Base-by-base conservation (phyloP, 2,113 vertebrate species). In the Leptobrachium ailaonicum region DNA sequence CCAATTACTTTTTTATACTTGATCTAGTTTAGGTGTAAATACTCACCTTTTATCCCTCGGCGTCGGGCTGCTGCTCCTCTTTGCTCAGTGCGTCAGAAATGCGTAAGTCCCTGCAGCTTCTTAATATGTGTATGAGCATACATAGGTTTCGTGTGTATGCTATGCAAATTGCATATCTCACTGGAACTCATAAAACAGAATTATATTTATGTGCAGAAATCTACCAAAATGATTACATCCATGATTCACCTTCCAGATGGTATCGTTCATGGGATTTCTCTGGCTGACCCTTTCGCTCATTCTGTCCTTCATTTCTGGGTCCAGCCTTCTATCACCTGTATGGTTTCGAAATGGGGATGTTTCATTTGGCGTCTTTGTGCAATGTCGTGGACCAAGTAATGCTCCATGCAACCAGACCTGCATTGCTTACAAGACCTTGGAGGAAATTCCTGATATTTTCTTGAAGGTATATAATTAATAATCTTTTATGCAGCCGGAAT, bases 201-300 rank as follows among this genome's bases (percentile, higher is more conserved):
- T 32, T 32, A 32, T 32, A 32, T 32, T 32, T 32, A 32, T 32
- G 20, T 32, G 20, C 20, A 32, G 20, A 32, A 32, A 32, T 32
- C 20, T 32, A 32, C 20, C 20, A 32, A 32, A 32, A 32, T 32
- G 20, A 12, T 32, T 32, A 32, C 20, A 32, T 32, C 20, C 20
- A 6, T 58, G 64, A 14, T 73, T 63, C 0, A 2, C 14, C 63
- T n/a, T 74, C 71, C 58, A 5, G 43, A 80, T 80, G 71, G 71
- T 74, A 40, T 80, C 71, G 1, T 80, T 62, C 60, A 80, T 80
- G 78, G 78, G 78, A 67, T 80, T 70, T 73, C 71, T 80, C 7
- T 79, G 77, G 77, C 20, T 73, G 44, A 47, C 41, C 14, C 63
- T 73, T 11, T 79, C 77, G 32, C 50, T 79, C 11, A 73, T 66